Percentiles rank a stretch among this genome's conserved stretches.
These are phyloP conservation scores for Merodon equestris DNA, from an alignment of 2,888 invertebrate genomes.

Conservation along the genomic window DNA sequence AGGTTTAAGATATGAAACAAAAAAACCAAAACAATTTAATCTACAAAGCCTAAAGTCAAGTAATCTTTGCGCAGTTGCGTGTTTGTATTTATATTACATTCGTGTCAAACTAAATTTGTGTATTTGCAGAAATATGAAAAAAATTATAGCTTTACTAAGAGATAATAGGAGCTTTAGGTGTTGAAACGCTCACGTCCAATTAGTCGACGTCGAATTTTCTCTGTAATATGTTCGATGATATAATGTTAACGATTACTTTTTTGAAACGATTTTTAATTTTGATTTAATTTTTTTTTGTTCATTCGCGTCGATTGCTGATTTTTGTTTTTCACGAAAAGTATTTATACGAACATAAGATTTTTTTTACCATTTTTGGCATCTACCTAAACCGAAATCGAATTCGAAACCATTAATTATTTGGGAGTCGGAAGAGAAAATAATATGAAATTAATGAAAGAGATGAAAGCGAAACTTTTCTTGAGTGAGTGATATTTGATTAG, in stretches of 20 bases:
- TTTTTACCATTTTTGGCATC: conserved; percentile 7
- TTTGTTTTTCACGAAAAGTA: not conserved
- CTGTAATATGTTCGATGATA: conserved; percentile 62
- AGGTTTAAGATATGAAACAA: no score
- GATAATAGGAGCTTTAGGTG: conserved; percentile 40
- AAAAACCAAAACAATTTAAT: not conserved
- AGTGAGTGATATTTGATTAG: conserved; percentile 56
- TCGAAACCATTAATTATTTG: conserved; percentile 24
- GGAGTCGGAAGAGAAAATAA: conserved; percentile 33
- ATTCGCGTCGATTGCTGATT: conserved; percentile 31
- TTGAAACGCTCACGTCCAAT: conserved; percentile 43
- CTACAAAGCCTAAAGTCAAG: no score
- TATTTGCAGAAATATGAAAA: conserved; percentile 38
- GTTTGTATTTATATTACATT: conserved; percentile 5
- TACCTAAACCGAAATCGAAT: conserved; percentile 44
- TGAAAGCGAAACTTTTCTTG: conserved; percentile 68
- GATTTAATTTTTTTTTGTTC: conserved; percentile 13
- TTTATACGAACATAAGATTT: not conserved
- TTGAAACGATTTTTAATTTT: conserved; percentile 34
- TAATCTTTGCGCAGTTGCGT: not conserved
- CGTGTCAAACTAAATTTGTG: conserved; percentile 55
- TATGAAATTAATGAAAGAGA: conserved; percentile 54
- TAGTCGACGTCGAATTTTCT: conserved; percentile 64
- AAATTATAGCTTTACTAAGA: conserved; percentile 46
- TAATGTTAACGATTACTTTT: conserved; percentile 47